These are phyloP conservation scores for Decapterus maruadsi DNA, from an alignment of 2,797 vertebrate genomes.

Conservation along the genomic window DNA sequence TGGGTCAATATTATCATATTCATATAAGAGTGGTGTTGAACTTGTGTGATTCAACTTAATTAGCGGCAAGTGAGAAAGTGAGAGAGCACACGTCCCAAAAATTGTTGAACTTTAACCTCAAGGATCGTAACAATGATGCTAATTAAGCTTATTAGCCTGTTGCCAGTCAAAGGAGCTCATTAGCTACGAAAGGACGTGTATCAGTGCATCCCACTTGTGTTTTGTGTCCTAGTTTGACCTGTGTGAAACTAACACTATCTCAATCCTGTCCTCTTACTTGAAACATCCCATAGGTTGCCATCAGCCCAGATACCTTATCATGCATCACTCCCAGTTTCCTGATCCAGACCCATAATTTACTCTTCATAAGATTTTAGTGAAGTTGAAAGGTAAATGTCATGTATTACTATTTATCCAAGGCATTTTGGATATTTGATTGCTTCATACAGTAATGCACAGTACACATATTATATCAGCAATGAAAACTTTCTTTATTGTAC, in stretches of 20 bases:
- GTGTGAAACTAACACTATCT: conserved; percentile 31
- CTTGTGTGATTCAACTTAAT: background rate
- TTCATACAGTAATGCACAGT: background rate
- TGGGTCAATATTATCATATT: background rate
- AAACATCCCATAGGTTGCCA: conserved; percentile 68
- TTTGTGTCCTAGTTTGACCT: conserved; percentile 29
- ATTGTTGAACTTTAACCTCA: background rate
- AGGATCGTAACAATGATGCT: background rate
- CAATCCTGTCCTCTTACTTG: conserved; percentile 70
- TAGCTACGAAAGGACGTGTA: background rate
- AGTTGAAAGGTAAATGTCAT: background rate
- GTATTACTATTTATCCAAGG: background rate
- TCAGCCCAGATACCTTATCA: conserved; percentile 69
- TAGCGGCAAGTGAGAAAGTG: background rate
- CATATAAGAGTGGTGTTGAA: background rate
- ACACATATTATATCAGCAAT: background rate
- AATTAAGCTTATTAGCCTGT: no score
- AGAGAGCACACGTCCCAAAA: background rate
- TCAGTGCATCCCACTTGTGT: conserved; percentile 45
- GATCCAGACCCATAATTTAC: background rate
- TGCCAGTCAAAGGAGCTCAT: background rate
- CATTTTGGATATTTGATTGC: background rate
- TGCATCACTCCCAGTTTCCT: conserved; percentile 10
- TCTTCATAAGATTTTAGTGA: background rate
- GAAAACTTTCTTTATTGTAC: background rate